Base-by-base conservation (phyloP, 2,113 vertebrate genomes). In the Scartelaos histophorus region DNA sequence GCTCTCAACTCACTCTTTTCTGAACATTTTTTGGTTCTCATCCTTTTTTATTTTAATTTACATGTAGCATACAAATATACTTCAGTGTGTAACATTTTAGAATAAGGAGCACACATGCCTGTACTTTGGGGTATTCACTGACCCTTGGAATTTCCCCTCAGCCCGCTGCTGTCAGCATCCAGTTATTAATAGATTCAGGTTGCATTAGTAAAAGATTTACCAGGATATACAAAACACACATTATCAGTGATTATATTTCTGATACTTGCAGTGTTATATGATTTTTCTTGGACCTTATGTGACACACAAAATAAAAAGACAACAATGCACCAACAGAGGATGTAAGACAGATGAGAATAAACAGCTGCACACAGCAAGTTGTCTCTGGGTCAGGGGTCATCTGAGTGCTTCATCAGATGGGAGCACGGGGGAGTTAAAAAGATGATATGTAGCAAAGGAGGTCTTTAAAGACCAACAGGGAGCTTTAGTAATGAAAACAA, bases 401-500 rank as follows among this genome's bases (percentile, higher is more conserved):
- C 76, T 43, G 43, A 74, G 61, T 19, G 46, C 66, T 65, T 56
- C 54, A 60, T 85, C 29, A 70, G 51, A 21, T 69, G 66, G 72
- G 62, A 74, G 29, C 16, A 72, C 61, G 66, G 47, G 71, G 60
- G 64, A 74, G 51, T 54, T 25, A 53, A 81, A 64, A 70, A 56
- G 53, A 78, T 45, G 47, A 71, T 62, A 60, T 68, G 47, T 47
- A 64, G 72, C 67, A 56, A 49, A 58, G 66, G 85, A 82, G 73
- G 67, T 25, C 1, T 17, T 34, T 60, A 51, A 74, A 81, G 21
- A 64, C 45, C 82, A 84, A 84, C 76, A 75, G 54, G 10, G 70
- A 13, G 46, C 75, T 82, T 38, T 17, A 60, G 74, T 61, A 78
- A 78, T 51, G 61, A 86, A 88, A 85, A 84, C 70, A 81, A 87